Percentiles rank a stretch among this genome's conserved stretches.
Evolutionary conservation across 2,113 vertebrate species (phyloP).

Genomic region (Regulus satrapa): DNA sequence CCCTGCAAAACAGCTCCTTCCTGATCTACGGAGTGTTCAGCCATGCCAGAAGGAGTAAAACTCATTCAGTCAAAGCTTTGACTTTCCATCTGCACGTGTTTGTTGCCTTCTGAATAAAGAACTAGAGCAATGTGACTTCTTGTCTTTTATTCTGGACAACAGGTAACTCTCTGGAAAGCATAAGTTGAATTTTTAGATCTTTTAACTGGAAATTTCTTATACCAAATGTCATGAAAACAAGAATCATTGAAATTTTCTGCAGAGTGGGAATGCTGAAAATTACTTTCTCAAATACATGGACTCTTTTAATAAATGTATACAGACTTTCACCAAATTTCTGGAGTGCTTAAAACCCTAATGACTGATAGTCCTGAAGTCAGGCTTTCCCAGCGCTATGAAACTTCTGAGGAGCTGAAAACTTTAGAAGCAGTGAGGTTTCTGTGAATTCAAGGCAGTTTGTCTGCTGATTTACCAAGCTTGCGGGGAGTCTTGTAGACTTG

Average conservation of each 20-base stretch:
- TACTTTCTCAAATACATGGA: background rate
- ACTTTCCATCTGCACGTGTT: background rate
- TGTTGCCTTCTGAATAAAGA: background rate
- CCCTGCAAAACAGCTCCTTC: rapidly evolving
- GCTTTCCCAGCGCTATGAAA: background rate
- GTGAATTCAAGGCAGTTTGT: background rate
- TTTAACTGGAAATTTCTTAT: background rate
- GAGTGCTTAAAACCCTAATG: background rate
- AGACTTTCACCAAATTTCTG: background rate
- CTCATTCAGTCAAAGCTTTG: background rate
- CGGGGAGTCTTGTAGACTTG: background rate
- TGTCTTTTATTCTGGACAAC: background rate
- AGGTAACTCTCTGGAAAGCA: background rate
- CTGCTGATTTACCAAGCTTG: background rate
- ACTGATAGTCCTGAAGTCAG: background rate
- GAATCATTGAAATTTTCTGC: background rate
- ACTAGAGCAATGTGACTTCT: background rate
- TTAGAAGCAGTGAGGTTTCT: background rate
- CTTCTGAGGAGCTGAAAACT: background rate
- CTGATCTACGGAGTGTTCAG: background rate
- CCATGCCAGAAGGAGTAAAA: background rate
- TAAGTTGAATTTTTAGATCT: background rate
- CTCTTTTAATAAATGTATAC: background rate
- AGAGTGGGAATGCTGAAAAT: background rate
- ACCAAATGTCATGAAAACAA: background rate